phyloP scores from a whole-genome alignment of 2,797 vertebrate species.

The Phrynocephalus forsythii region DNA sequence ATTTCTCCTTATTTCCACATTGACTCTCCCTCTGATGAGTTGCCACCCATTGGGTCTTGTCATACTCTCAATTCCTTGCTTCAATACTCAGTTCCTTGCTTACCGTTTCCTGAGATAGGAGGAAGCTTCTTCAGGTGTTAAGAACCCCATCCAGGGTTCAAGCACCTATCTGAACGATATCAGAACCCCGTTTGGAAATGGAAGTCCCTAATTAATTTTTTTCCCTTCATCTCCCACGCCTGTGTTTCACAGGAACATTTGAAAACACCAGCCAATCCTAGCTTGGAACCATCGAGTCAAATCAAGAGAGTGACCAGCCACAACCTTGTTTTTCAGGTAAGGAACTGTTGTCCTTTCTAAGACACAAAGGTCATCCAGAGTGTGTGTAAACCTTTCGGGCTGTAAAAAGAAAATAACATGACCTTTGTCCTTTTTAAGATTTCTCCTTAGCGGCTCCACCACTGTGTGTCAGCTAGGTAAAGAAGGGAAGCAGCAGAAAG shows the following conservation, averaged over 20 bases:
- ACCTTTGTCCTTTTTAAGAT: constrained; percentile 26
- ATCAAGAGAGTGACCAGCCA: constrained; percentile 1
- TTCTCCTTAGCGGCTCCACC: constrained; percentile 2
- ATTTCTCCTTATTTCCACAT: too few relatives aligned
- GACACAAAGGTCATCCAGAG: constrained; percentile 19
- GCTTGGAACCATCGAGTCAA: not conserved
- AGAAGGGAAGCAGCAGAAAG: not conserved
- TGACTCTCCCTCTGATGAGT: too few relatives aligned
- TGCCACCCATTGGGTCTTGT: too few relatives aligned
- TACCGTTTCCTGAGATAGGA: not conserved
- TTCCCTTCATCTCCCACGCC: not conserved
- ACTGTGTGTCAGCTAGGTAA: not conserved
- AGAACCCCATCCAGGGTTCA: not conserved
- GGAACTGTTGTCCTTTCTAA: constrained; percentile 22
- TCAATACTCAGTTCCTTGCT: not conserved
- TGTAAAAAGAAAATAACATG: not conserved
- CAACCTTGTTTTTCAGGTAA: constrained; percentile 25
- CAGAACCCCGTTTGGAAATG: not conserved
- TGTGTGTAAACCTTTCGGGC: not conserved
- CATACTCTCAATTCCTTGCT: too few relatives aligned
- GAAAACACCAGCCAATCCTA: not conserved
- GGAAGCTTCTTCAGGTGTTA: not conserved
- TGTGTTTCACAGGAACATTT: not conserved
- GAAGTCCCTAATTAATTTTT: not conserved
- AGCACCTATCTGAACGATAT: not conserved